A percentile compares a stretch with the other conserved stretches of the same genome.
Evolutionary conservation across 2,888 invertebrate species (phyloP).

Genomic region (Heliconius erato): DNA sequence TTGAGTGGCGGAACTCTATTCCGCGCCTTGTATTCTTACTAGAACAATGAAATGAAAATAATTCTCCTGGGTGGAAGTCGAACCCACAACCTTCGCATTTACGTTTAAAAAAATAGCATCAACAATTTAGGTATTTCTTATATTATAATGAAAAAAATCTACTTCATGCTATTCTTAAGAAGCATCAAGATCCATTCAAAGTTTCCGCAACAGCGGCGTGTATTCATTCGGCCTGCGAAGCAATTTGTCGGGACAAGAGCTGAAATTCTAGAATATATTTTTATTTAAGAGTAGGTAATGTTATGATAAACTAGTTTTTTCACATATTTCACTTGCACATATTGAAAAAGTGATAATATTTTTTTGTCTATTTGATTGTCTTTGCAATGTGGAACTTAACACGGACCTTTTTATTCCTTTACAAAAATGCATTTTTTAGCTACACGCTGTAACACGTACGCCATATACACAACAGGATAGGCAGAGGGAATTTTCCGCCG

Average conservation of each 20-base stretch:
- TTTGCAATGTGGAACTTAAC: neutral
- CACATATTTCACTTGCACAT: neutral
- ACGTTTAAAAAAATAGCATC: neutral
- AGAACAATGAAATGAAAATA: neutral
- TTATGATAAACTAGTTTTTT: neutral
- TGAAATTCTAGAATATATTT: constrained; percentile 8
- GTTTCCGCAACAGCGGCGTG: constrained; percentile 13
- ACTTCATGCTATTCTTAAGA: neutral
- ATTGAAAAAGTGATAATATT: neutral
- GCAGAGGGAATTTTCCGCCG: neutral
- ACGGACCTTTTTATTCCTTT: neutral
- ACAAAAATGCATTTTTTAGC: too few species aligned
- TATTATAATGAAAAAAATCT: neutral
- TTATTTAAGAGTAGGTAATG: neutral
- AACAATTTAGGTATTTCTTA: neutral
- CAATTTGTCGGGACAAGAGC: constrained; percentile 23
- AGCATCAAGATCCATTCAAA: constrained; percentile 21
- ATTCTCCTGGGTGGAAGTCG: neutral
- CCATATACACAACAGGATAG: neutral
- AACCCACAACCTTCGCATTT: neutral
- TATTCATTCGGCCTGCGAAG: constrained; percentile 11
- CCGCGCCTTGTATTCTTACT: neutral
- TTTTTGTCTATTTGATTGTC: neutral
- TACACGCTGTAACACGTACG: neutral
- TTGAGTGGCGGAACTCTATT: neutral